Percentiles rank a stretch among this genome's conserved stretches.
These are phyloP conservation scores for Myopa tessellatipennis DNA, from an alignment of 2,888 invertebrate species.

Conservation along the genomic window DNA sequence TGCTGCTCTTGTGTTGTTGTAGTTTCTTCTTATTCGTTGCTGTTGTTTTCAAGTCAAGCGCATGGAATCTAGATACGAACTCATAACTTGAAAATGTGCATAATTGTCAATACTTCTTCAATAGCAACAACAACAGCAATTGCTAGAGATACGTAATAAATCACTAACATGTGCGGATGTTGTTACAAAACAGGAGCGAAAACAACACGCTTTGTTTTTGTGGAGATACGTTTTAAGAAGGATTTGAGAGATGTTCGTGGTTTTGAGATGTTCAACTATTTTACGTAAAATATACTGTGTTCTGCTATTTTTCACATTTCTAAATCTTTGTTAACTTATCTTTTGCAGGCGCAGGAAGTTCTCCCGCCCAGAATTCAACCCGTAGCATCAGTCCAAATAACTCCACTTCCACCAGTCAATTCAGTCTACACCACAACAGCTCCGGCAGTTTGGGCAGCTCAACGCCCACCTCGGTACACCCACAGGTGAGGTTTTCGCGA, in stretches of 20 bases:
- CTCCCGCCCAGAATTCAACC: constrained; percentile 69
- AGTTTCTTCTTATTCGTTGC: not conserved
- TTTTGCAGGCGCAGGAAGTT: constrained; percentile 67
- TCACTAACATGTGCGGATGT: not conserved
- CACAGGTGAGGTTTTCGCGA: constrained; percentile 59
- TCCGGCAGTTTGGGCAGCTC: constrained; percentile 68
- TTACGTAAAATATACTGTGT: not conserved
- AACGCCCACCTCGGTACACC: constrained; percentile 67
- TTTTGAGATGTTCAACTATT: too few species aligned
- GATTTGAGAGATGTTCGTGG: too few species aligned
- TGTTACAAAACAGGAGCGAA: not conserved
- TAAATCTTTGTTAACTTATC: constrained; percentile 18
- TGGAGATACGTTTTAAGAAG: too few species aligned
- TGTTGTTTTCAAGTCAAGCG: not conserved
- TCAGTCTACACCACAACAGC: constrained; percentile 68
- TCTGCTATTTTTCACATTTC: not conserved
- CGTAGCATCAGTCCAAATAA: constrained; percentile 69
- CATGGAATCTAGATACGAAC: not conserved
- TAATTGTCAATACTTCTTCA: not conserved
- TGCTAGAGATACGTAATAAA: not conserved
- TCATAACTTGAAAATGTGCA: not conserved
- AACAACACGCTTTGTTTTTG: not conserved
- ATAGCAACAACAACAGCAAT: too few species aligned
- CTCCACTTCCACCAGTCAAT: constrained; percentile 68
- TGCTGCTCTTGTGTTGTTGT: not conserved